Evolutionary conservation across 1,140 invertebrate genomes (phyloP), one percentile per base, ranked within the genome.

Genomic region (Drosophila parabipectinata): DNA sequence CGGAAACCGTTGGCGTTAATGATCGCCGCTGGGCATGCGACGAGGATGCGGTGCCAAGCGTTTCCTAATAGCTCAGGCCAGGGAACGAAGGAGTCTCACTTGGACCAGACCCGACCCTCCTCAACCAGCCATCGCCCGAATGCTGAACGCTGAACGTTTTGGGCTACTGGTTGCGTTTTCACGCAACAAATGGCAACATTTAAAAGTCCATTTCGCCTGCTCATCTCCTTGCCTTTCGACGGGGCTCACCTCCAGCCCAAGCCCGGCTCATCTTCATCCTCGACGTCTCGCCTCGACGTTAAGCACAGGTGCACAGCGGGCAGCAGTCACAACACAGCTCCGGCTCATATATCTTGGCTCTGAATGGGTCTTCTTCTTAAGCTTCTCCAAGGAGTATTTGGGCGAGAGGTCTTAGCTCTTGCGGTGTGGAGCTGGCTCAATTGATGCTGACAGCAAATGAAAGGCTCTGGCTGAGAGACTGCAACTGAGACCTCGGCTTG

Each of bases 381-480:
- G 56, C 9, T 18, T 18, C 6, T 18, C 6, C 3, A 26, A 28
- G 48, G 14, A 14, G 30, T 21, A 51, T 41, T 45, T 24, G n/a
- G n/a, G 32, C 3, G 28, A 12, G 62, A 8, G 12, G 26, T 9
- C 18, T 39, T 15, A n/a, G 56, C 30, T 10, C 41, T 60, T 51
- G 79, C 58, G 71, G 80, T 69, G 63, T 28, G 44, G 64, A 57
- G 74, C 83, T 67, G 83, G 51, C 84, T 78, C 79, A 88, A 88
- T 88, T 89, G 83, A 88, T 87, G 83, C 83, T 88, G 83, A 88
- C 83, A 88, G 83, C 83, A 72, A 89, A 89, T 89, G 84, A 88
- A 88, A 88, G 83, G 83, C 78, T 60, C 54, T 72, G 74, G 74
- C 66, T 51, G 58, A 56, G 66, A 54, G 45, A 50, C 59, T 61